phyloP scores from a whole-genome alignment of 2,113 vertebrate genomes.

The Erpornis zantholeuca region DNA sequence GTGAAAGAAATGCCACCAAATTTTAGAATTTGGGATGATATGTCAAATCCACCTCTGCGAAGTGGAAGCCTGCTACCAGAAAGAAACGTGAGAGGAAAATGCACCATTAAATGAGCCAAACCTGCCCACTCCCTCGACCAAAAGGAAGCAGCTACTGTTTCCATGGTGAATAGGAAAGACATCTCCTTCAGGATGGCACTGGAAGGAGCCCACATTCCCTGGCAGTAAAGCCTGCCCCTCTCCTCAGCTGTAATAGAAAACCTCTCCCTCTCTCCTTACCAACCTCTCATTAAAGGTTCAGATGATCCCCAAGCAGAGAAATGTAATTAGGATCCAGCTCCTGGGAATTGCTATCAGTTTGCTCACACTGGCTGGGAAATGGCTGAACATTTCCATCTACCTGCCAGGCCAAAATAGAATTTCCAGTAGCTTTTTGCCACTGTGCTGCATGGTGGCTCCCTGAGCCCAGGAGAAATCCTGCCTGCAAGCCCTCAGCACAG shows the following conservation, averaged over 20 bases:
- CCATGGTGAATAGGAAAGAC: neutral
- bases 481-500: neutral
- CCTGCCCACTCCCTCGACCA: neutral
- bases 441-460: neutral
- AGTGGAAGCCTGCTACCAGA: neutral
- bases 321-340: conserved; percentile 47
- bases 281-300: conserved; percentile 54
- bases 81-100: neutral
- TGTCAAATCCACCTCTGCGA: neutral
- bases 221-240: neutral
- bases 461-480: neutral
- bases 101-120: neutral
- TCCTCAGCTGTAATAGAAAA: neutral
- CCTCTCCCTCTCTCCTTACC: conserved; percentile 29
- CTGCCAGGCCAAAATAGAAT: conserved; percentile 16
- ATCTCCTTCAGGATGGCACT: neutral
- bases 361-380: conserved; percentile 40
- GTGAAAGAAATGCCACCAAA: neutral
- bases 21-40: neutral
- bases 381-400: conserved; percentile 52
- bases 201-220: neutral
- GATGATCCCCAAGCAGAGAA: conserved; percentile 30
- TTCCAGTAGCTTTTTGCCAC: neutral
- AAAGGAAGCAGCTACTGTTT: neutral
- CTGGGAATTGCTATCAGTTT: conserved; percentile 58